These are phyloP conservation scores for Tolmerus cingulatus DNA, from an alignment of 2,888 invertebrate species.

Conservation along the genomic window DNA sequence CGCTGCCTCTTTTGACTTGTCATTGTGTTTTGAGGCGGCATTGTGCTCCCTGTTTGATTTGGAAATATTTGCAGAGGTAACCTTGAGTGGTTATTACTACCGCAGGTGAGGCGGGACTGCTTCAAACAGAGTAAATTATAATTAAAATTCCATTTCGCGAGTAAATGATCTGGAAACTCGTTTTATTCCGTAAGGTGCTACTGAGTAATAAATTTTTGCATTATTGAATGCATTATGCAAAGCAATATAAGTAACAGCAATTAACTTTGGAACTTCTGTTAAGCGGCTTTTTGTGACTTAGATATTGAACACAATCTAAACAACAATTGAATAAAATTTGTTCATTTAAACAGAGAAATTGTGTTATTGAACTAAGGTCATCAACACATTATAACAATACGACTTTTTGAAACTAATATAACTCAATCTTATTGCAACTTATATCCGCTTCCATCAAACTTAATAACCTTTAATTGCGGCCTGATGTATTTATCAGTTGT, in stretches of 20 bases:
- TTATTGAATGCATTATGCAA: background rate
- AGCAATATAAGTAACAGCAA: background rate
- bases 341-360: too few relatives aligned
- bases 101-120: background rate
- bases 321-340: too few relatives aligned
- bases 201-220: background rate
- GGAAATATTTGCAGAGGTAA: background rate
- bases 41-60: background rate
- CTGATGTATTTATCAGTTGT: too few relatives aligned
- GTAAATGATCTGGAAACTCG: background rate
- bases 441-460: too few relatives aligned
- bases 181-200: background rate
- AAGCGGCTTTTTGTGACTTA: too few relatives aligned
- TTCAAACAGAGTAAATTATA: background rate
- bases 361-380: too few relatives aligned
- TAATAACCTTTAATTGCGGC: too few relatives aligned
- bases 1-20: background rate
- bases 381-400: too few relatives aligned
- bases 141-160: background rate
- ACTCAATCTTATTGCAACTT: too few relatives aligned
- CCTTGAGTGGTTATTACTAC: background rate
- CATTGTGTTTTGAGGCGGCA: background rate
- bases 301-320: too few relatives aligned
- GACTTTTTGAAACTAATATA: too few relatives aligned
- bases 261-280: background rate